Percentiles rank a stretch among this genome's conserved stretches.
Evolutionary conservation across 2,888 invertebrate genomes (phyloP).

Genomic region (Metalampra italica): DNA sequence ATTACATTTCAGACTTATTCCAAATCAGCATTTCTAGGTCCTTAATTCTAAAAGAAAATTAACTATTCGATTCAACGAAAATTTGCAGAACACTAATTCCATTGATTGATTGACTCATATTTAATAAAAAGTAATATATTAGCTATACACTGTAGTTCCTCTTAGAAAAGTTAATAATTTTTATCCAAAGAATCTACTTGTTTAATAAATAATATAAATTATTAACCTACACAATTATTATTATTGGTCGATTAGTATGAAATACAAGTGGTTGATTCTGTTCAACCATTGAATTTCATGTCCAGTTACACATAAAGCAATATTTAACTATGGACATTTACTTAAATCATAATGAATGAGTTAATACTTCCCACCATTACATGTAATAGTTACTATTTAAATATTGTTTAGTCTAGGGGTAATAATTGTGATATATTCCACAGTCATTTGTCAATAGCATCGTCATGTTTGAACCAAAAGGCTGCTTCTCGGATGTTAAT

Average conservation of each 20-base stretch:
- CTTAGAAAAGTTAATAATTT: slow-evolving; percentile 72
- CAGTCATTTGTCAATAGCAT: slow-evolving; percentile 70
- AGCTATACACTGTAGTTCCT: slow-evolving; percentile 73
- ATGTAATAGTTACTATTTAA: slow-evolving; percentile 65
- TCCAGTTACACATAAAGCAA: slow-evolving; percentile 63
- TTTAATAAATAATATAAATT: slow-evolving; percentile 60
- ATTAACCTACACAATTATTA: slow-evolving; percentile 48
- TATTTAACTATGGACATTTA: slow-evolving; percentile 64
- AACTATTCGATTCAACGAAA: slow-evolving; percentile 33
- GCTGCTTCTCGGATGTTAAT: slow-evolving; percentile 75
- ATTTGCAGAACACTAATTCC: slow-evolving; percentile 33
- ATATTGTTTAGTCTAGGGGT: slow-evolving; percentile 70
- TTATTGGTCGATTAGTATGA: slow-evolving; percentile 52
- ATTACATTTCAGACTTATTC: slow-evolving; percentile 61
- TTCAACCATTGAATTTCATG: slow-evolving; percentile 40
- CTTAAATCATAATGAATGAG: slow-evolving; percentile 51
- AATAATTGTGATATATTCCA: slow-evolving; percentile 70
- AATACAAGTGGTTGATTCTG: slow-evolving; percentile 40
- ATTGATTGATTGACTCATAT: slow-evolving; percentile 10
- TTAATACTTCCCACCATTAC: slow-evolving; percentile 69
- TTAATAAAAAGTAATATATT: slow-evolving; percentile 35
- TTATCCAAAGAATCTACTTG: slow-evolving; percentile 73
- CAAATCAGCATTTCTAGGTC: slow-evolving; percentile 66
- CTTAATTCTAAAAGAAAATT: slow-evolving; percentile 30
- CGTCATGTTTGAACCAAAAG: slow-evolving; percentile 69